A percentile compares a stretch with the other conserved stretches of the same genome.
These are phyloP conservation scores for Tipula confusa DNA, from an alignment of 2,888 invertebrate genomes.

Conservation along the genomic window DNA sequence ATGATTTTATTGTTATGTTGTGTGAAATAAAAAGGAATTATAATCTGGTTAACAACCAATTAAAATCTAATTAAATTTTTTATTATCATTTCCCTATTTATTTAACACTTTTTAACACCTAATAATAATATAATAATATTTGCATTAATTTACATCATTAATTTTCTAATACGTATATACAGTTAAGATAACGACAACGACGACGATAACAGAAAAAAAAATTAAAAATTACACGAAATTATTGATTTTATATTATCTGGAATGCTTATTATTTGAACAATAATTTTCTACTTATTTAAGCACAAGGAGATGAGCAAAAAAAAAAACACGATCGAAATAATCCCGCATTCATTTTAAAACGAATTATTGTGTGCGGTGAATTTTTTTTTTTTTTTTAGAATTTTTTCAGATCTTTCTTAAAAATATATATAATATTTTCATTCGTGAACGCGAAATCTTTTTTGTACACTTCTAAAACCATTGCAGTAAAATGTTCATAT, in stretches of 20 bases:
- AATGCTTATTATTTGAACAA: neutral
- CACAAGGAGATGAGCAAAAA: neutral
- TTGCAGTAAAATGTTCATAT: neutral
- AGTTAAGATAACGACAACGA: neutral
- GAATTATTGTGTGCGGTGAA: neutral
- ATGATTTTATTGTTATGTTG: neutral
- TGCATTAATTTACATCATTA: neutral
- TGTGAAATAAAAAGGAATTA: neutral
- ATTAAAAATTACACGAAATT: too few relatives aligned
- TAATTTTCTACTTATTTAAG: neutral
- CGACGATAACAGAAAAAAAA: neutral
- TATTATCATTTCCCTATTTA: neutral
- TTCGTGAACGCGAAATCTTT: neutral
- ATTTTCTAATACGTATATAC: neutral
- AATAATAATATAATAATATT: neutral
- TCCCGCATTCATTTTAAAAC: neutral
- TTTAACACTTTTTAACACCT: neutral
- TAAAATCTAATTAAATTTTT: neutral
- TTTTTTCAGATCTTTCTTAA: neutral
- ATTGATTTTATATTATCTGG: neutral
- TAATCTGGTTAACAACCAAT: neutral
- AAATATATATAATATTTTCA: neutral
- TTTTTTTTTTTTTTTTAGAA: too few relatives aligned
- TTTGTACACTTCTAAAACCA: neutral
- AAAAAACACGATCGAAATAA: neutral